Evolutionary conservation across 2,888 invertebrate genomes (phyloP), one percentile per base, ranked within the genome.

Genomic region (Cryptops parisi): DNA sequence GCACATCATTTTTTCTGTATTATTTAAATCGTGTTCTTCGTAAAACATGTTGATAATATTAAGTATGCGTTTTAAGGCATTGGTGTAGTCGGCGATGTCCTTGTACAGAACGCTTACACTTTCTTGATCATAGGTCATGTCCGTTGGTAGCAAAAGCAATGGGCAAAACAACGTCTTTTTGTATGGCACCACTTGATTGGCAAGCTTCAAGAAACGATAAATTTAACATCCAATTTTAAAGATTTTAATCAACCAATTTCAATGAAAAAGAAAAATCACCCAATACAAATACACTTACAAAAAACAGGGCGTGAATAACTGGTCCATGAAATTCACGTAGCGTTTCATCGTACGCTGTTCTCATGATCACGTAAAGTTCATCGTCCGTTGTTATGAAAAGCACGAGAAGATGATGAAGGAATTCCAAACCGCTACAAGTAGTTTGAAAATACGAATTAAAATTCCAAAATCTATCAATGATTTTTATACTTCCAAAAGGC

Each of bases 291-390:
- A 5, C 47, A 63, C 66, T 64, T 59, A 70, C 69, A 44, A 65
- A 64, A 62, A 69, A 69, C 0, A 68, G 65, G 3, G 68, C 67
- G 39, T 67, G 58, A 2, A 69, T 65, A 23, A 70, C 67, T 64
- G 66, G 68, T 41, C 67, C 64, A 61, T 70, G 70, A 58, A 61
- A 68, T 19, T 63, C 64, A 54, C 64, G 67, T 25, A 70, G 60
- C 2, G 67, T 66, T 43, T 59, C 59, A 9, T 59, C 53, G 54
- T 70, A 70, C 2, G 69, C 67, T 22, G 60, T 62, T n/a, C n/a
- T n/a, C n/a, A n/a, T n/a, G n/a, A n/a, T n/a, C n/a, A n/a, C n/a
- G n/a, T n/a, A n/a, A n/a, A n/a, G n/a, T n/a, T n/a, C n/a, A n/a
- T n/a, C n/a, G n/a, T n/a, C n/a, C n/a, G n/a, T n/a, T n/a, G n/a